Percentiles rank a stretch among this genome's conserved stretches.
These are phyloP conservation scores for Platycheirus rosarum DNA, from an alignment of 2,888 invertebrate species.

Conservation along the genomic window DNA sequence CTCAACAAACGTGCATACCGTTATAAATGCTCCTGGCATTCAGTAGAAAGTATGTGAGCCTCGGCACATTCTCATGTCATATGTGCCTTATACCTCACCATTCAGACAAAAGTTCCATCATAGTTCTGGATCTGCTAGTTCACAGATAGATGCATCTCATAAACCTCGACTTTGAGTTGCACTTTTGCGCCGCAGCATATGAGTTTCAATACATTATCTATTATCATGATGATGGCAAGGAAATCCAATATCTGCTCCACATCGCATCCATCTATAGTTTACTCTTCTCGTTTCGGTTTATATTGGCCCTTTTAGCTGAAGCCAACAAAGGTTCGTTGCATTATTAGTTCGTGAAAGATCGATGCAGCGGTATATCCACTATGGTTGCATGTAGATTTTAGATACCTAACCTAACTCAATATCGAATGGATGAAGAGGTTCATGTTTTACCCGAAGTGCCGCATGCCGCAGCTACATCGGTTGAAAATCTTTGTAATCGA, in stretches of 20 bases:
- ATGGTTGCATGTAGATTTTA: neutral
- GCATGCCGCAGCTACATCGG: neutral
- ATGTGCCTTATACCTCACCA: neutral
- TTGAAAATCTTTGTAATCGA: constrained; percentile 48
- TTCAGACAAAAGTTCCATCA: neutral
- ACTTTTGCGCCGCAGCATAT: constrained; percentile 31
- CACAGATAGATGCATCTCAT: constrained; percentile 19
- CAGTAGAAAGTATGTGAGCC: neutral
- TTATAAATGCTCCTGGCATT: constrained; percentile 53
- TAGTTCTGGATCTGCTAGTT: constrained; percentile 24
- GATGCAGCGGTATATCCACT: no score
- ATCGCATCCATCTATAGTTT: neutral
- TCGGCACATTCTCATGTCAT: neutral
- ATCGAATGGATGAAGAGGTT: constrained; percentile 1
- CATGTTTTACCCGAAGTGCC: constrained; percentile 1
- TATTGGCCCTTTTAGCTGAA: constrained; percentile 45
- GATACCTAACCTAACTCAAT: constrained; percentile 4
- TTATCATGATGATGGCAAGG: constrained; percentile 5
- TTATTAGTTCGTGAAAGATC: constrained; percentile 67
- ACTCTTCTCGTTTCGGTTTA: constrained; percentile 8
- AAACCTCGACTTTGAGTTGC: constrained; percentile 30
- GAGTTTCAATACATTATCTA: neutral
- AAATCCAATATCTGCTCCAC: constrained; percentile 25
- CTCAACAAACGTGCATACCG: constrained; percentile 38
- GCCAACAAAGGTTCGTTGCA: constrained; percentile 31